phyloP scores from a whole-genome alignment of 2,113 vertebrate genomes.

The Plecturocebus donacophilus region DNA sequence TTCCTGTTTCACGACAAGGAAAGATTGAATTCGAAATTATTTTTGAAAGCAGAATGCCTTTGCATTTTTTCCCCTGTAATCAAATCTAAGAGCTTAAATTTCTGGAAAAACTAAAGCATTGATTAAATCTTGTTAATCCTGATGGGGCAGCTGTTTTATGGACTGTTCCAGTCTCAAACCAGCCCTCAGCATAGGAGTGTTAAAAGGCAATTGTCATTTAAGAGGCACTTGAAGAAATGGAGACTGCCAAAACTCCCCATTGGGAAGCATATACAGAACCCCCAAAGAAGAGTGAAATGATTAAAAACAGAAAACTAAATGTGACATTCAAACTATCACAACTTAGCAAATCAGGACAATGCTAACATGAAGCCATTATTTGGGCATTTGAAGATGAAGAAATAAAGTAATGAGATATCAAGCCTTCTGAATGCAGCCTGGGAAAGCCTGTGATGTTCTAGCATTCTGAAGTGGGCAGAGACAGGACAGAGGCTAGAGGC shows the following conservation, averaged over 20 bases:
- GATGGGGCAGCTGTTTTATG: not conserved
- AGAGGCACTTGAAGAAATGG: slow-evolving; percentile 22
- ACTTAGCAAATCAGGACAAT: not conserved
- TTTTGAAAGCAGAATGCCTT: not conserved
- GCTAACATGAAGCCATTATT: not conserved
- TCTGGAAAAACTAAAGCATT: slow-evolving; percentile 17
- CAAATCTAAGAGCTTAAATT: not conserved
- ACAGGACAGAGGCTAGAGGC: not conserved
- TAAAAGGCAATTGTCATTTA: not conserved
- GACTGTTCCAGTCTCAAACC: not conserved
- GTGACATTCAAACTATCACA: not conserved
- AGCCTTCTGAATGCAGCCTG: not conserved
- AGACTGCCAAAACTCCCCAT: not conserved
- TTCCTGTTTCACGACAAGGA: not conserved
- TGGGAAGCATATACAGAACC: not conserved
- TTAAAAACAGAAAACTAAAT: not conserved
- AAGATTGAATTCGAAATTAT: not conserved
- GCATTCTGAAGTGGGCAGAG: not conserved
- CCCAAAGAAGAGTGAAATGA: not conserved
- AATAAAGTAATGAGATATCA: not conserved
- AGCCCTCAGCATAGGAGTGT: not conserved
- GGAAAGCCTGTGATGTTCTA: not conserved
- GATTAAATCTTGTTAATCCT: slow-evolving; percentile 9
- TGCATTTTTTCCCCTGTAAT: not conserved
- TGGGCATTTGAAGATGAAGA: not conserved